Evolutionary conservation across 1,140 invertebrate species (phyloP).

Genomic region (Patella vulgata): DNA sequence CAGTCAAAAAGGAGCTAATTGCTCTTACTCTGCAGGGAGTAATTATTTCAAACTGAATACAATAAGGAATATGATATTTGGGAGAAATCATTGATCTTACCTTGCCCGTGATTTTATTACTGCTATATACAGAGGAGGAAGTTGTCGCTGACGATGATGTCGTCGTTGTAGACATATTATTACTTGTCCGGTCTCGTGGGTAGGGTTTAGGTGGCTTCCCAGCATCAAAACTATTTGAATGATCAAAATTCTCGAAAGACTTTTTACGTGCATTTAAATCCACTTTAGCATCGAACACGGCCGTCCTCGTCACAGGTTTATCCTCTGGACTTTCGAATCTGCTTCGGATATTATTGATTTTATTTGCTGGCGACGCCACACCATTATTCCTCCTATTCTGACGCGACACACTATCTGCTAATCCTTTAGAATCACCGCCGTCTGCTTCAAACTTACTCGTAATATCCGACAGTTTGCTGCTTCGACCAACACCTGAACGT

Average conservation of each 20-base stretch:
- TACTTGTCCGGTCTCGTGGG: not conserved
- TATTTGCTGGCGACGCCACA: conserved; percentile 14
- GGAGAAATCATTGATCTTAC: conserved; percentile 4
- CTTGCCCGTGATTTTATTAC: conserved; percentile 13
- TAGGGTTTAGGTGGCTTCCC: not conserved
- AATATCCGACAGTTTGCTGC: too few species aligned
- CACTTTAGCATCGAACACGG: conserved; percentile 10
- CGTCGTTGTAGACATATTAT: not conserved
- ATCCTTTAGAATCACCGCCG: not conserved
- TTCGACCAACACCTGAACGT: not conserved
- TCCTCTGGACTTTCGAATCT: conserved; percentile 46
- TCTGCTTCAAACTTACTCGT: conserved; percentile 18
- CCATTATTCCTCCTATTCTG: conserved; percentile 9
- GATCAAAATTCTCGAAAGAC: conserved; percentile 18
- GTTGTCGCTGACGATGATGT: too few species aligned
- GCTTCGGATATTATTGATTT: conserved; percentile 43
- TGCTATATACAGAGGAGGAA: conserved; percentile 3
- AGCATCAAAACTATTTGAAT: not conserved
- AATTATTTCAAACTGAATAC: too few species aligned
- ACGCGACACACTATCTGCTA: conserved; percentile 17
- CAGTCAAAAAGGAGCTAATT: too few species aligned
- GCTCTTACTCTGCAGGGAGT: too few species aligned
- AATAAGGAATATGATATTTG: too few species aligned
- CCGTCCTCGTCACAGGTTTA: conserved; percentile 17
- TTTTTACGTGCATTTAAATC: conserved; percentile 20